These are phyloP conservation scores for Ictalurus furcatus DNA, from an alignment of 2,113 vertebrate genomes.

Conservation along the genomic window DNA sequence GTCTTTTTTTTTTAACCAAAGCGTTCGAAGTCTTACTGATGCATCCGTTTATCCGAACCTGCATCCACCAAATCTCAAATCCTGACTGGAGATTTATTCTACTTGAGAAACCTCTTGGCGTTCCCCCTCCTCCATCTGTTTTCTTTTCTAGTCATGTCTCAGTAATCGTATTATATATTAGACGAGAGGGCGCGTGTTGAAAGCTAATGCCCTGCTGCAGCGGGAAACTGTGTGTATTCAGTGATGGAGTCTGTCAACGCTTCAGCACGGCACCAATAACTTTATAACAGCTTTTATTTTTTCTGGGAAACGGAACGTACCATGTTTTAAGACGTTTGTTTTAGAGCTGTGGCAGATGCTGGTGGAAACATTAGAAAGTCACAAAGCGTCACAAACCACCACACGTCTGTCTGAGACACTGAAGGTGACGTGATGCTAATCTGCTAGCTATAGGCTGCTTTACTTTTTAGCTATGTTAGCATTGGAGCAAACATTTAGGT, in stretches of 20 bases:
- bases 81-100: slow-evolving; percentile 7
- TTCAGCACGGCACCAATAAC: not conserved
- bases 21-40: not conserved
- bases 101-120: not conserved
- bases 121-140: not conserved
- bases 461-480: not conserved
- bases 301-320: not conserved
- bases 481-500: not conserved
- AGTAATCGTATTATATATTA: slow-evolving; percentile 20
- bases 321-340: not conserved
- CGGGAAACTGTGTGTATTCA: not conserved
- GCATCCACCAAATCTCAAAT: not conserved
- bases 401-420: not conserved
- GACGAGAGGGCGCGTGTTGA: not conserved
- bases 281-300: not conserved
- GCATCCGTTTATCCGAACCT: not conserved
- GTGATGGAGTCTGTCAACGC: not conserved
- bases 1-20: not conserved
- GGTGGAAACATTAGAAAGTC: not conserved
- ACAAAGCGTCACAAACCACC: not conserved
- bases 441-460: not conserved
- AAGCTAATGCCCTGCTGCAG: slow-evolving; percentile 26
- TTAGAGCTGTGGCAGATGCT: not conserved
- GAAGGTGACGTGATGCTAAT: not conserved
- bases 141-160: slow-evolving; percentile 24